These are phyloP conservation scores for Leucania comma DNA, from an alignment of 2,888 invertebrate genomes.

Conservation along the genomic window DNA sequence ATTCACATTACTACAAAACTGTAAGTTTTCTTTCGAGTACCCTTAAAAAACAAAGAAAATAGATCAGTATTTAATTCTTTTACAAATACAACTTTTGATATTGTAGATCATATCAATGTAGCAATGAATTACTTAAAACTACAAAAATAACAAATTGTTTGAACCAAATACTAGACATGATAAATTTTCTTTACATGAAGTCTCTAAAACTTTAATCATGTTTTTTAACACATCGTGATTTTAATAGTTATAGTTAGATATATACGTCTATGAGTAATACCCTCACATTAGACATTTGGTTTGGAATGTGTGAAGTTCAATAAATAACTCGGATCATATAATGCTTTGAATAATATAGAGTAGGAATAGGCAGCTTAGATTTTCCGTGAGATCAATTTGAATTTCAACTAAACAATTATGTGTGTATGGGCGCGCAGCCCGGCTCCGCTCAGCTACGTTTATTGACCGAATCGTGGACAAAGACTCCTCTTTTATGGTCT, in stretches of 20 bases:
- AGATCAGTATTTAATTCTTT: neutral
- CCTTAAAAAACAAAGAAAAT: neutral
- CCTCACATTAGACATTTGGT: slow-evolving; percentile 24
- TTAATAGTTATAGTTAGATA: slow-evolving; percentile 16
- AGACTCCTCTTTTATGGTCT: slow-evolving; percentile 84
- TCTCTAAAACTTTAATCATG: slow-evolving; percentile 44
- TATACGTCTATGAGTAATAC: slow-evolving; percentile 20
- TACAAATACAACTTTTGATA: neutral
- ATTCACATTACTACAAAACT: neutral
- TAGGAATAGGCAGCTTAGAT: slow-evolving; percentile 43
- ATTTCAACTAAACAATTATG: slow-evolving; percentile 61
- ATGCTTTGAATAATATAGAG: slow-evolving; percentile 43
- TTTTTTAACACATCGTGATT: slow-evolving; percentile 24
- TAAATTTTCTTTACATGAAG: slow-evolving; percentile 30
- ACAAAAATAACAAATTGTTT: slow-evolving; percentile 10
- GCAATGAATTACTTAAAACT: neutral
- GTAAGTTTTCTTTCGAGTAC: accelerated
- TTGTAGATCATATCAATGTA: neutral
- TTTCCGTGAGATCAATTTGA: slow-evolving; percentile 66
- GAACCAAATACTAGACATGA: slow-evolving; percentile 16
- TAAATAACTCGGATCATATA: slow-evolving; percentile 52
- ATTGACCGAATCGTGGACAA: slow-evolving; percentile 85
- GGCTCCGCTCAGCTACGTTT: slow-evolving; percentile 77
- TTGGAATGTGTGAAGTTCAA: slow-evolving; percentile 54
- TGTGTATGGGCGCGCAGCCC: slow-evolving; percentile 39